A percentile compares a stretch with the other conserved stretches of the same genome.
phyloP scores from a whole-genome alignment of 2,888 invertebrate genomes.

The Nymphalis urticae region DNA sequence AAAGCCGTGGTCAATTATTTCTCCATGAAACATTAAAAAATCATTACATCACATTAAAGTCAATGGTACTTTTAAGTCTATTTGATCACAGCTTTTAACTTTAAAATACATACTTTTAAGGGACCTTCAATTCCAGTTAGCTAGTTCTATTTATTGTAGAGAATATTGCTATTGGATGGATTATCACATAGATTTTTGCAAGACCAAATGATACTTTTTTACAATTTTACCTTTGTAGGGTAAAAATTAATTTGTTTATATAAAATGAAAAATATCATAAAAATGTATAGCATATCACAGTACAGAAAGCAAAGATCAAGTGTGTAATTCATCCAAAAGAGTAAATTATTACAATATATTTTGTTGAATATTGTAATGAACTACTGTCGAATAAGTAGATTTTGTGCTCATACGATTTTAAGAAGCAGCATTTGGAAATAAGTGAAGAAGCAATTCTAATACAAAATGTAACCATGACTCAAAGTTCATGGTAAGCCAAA shows the following conservation, averaged over 20 bases:
- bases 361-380: conserved; percentile 75
- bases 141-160: conserved; percentile 80
- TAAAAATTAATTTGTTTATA: conserved; percentile 69
- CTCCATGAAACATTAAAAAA: conserved; percentile 39
- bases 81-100: conserved; percentile 73
- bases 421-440: conserved; percentile 78
- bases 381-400: conserved; percentile 68
- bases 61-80: conserved; percentile 49
- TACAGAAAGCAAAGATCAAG: conserved; percentile 58
- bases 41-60: conserved; percentile 23
- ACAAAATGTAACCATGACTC: conserved; percentile 61
- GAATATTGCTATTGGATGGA: conserved; percentile 71
- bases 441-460: conserved; percentile 74
- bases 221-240: conserved; percentile 71
- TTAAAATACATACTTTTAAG: conserved; percentile 80
- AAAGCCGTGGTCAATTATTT: conserved; percentile 75
- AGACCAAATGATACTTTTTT: conserved; percentile 80
- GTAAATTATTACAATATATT: conserved; percentile 75
- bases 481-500: conserved; percentile 69
- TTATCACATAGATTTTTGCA: conserved; percentile 67
- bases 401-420: conserved; percentile 72
- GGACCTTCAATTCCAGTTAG: conserved; percentile 82
- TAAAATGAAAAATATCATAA: conserved; percentile 73
- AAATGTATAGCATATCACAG: conserved; percentile 78
- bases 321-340: conserved; percentile 66